A percentile compares a stretch with the other conserved stretches of the same genome.
These are phyloP conservation scores for Propithecus deckenii DNA, from an alignment of 2,797 vertebrate species.

Conservation along the genomic window DNA sequence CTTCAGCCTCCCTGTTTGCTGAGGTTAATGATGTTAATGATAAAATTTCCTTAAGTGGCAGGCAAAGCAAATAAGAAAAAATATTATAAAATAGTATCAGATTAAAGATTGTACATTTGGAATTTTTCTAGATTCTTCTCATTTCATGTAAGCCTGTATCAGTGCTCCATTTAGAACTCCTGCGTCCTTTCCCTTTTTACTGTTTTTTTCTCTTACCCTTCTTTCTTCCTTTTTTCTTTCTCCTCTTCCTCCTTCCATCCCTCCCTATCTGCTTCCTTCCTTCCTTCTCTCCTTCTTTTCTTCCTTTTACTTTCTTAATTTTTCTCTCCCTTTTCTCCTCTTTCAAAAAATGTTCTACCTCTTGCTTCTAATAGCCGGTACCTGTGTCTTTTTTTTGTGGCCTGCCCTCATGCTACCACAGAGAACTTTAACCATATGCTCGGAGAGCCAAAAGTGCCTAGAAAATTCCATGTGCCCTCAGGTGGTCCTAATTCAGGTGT, in stretches of 20 bases:
- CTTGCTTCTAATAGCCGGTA: neutral
- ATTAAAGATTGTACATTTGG: neutral
- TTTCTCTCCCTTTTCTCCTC: neutral
- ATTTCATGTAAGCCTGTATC: neutral
- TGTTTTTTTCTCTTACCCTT: neutral
- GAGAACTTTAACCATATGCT: neutral
- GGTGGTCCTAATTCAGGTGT: neutral
- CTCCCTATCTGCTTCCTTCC: too few species aligned
- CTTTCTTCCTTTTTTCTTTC: neutral
- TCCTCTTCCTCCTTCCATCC: neutral
- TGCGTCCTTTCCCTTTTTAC: neutral
- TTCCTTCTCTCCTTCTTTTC: accelerated
- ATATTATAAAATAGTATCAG: neutral
- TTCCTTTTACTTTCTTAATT: neutral
- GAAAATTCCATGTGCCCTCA: neutral
- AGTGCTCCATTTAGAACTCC: neutral
- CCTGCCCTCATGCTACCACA: neutral
- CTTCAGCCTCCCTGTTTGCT: neutral
- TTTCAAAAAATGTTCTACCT: too few species aligned
- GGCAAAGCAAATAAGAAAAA: neutral
- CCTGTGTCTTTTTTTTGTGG: neutral
- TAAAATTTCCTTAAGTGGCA: neutral
- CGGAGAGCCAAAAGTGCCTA: neutral
- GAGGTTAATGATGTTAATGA: neutral
- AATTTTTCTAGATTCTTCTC: neutral